Evolutionary conservation across 2,113 vertebrate genomes (phyloP).

Genomic region (Monarcha castaneiventris): DNA sequence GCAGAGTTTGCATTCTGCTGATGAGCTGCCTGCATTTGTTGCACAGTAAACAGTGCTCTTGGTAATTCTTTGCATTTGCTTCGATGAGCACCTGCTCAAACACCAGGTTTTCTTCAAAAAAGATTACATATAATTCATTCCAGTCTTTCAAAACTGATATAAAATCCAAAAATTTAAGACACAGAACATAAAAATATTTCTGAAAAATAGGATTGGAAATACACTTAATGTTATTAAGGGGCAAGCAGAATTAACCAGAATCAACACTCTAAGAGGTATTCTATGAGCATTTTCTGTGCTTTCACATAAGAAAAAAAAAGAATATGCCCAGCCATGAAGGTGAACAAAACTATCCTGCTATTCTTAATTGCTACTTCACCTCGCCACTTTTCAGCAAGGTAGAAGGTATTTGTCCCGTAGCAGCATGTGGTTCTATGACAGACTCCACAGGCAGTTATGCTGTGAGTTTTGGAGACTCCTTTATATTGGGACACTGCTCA

Average conservation of each 20-base stretch:
- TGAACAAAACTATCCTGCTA: conserved; percentile 32
- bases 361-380: conserved; percentile 34
- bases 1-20: not conserved
- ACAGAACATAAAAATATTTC: not conserved
- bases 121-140: not conserved
- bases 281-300: not conserved
- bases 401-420: conserved; percentile 23
- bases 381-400: not conserved
- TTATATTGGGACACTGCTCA: not conserved
- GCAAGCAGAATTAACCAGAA: not conserved
- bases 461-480: conserved; percentile 4
- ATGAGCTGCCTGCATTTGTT: not conserved
- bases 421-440: conserved; percentile 11
- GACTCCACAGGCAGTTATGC: not conserved
- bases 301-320: not conserved
- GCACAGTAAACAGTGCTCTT: not conserved
- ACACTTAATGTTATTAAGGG: not conserved
- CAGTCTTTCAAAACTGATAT: not conserved
- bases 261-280: not conserved
- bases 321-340: not conserved
- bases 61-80: not conserved
- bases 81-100: not conserved
- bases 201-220: not conserved
- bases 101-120: not conserved
- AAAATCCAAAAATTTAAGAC: not conserved